Evolutionary conservation across 2,888 invertebrate species (phyloP), one percentile per base, ranked within the genome.

Genomic region (Acleris emargana): DNA sequence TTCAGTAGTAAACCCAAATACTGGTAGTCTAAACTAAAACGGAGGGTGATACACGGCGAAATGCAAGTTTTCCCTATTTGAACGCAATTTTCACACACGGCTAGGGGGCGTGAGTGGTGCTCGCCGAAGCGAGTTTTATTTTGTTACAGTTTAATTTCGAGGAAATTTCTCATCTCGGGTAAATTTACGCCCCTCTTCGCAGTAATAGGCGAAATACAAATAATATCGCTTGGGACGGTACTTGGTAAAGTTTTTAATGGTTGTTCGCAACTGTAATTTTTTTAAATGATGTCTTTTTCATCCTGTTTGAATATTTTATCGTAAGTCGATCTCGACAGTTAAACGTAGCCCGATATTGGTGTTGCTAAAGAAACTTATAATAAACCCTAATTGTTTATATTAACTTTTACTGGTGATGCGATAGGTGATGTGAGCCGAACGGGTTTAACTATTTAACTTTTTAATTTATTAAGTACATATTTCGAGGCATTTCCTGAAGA

Each of bases 81-180:
- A 59, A 54, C 59, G 42, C 58, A 52, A 63, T 55, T 58, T 54
- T 18, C 58, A 63, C 63, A 67, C 53, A 67, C 59, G 64, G 54
- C 62, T 59, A 62, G 52, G 55, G 67, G 68, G 67, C 57, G 62
- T 57, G 52, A 61, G 67, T 38, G 53, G 50, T 60, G 62, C 60
- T 57, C 68, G 62, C 62, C 67, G 49, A 66, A 59, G 66, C 61
- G 68, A 57, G 63, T 62, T 66, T 69, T 68, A 69, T 69, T 69
- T 68, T 68, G 69, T 69, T 69, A 69, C 62, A 64, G 68, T 69
- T 69, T 68, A 69, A 69, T 69, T 69, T 69, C 60, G 62, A 57
- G 67, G 66, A 69, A 69, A 69, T 69, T 69, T 64, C 64, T 64
- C 64, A 67, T 69, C 61, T 54, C 58, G 64, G 47, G 51, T 22